Conservation (phyloP, 2,113 vertebrate genomes). For the Eretmodus cyanostictus region DNA sequence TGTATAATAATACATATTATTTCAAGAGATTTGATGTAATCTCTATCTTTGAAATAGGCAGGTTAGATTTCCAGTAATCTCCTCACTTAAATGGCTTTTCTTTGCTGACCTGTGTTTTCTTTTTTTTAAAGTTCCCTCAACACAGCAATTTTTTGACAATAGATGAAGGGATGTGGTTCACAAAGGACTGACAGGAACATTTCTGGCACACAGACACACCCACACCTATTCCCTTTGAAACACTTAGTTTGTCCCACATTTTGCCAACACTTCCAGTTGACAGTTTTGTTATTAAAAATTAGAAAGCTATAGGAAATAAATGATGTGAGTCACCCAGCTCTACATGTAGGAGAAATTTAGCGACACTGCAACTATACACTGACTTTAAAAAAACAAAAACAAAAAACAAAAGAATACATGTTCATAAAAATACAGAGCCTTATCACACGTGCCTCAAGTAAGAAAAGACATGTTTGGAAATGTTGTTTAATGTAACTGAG, state of each 20-base stretch:
- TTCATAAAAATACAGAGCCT: background rate
- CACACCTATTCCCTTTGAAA: background rate
- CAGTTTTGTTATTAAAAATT: background rate
- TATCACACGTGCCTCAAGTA: background rate
- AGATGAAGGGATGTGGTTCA: background rate
- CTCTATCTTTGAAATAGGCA: background rate
- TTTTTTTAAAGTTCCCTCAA: background rate
- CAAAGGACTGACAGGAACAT: background rate
- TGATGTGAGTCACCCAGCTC: background rate
- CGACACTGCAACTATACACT: background rate
- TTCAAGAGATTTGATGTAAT: background rate
- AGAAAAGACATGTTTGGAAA: background rate
- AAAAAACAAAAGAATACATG: background rate
- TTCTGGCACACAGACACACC: background rate
- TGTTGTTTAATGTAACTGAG: background rate
- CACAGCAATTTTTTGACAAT: background rate
- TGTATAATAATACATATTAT: background rate
- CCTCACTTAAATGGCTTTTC: constrained; percentile 10
- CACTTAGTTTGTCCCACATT: background rate
- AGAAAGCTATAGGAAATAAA: background rate
- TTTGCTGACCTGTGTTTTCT: constrained; percentile 9
- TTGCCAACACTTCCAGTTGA: background rate
- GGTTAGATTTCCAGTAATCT: background rate
- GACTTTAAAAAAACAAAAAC: background rate
- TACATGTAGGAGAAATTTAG: background rate